phyloP scores from a whole-genome alignment of 2,888 invertebrate genomes.

The Torymus texanus region DNA sequence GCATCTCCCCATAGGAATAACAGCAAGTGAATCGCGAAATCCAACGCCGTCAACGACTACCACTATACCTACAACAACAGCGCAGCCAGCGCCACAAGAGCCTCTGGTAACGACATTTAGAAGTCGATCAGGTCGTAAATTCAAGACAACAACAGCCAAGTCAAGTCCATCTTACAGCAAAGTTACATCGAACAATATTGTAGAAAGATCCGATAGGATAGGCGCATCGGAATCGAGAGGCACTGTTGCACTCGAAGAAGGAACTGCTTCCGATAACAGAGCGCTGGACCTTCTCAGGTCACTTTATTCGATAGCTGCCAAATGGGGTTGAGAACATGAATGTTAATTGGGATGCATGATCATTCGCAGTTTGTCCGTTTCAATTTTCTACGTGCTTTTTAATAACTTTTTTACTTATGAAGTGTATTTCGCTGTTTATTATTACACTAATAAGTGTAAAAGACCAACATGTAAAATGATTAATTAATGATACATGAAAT shows the following conservation, averaged over 20 bases:
- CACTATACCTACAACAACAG: conserved; percentile 60
- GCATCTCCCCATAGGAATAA: conserved; percentile 64
- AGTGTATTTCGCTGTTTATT: too few species aligned
- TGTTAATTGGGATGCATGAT: conserved; percentile 46
- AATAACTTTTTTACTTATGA: too few species aligned
- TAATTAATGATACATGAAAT: too few species aligned
- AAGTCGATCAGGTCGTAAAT: conserved; percentile 68
- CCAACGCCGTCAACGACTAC: conserved; percentile 59
- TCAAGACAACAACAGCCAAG: conserved; percentile 68
- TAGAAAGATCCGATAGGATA: conserved; percentile 67
- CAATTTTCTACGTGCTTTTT: too few species aligned
- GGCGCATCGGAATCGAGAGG: conserved; percentile 71
- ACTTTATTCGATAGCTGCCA: conserved; percentile 88
- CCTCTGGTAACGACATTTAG: conserved; percentile 68
- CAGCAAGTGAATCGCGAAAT: conserved; percentile 46
- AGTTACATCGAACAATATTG: conserved; percentile 55
- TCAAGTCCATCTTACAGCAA: conserved; percentile 62
- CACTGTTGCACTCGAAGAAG: conserved; percentile 69
- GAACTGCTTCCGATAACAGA: conserved; percentile 81
- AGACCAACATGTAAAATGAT: not conserved
- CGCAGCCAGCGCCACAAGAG: conserved; percentile 61
- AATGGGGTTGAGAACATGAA: conserved; percentile 81
- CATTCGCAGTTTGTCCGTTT: conserved; percentile 20
- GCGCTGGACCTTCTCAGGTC: conserved; percentile 89
- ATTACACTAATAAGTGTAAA: too few species aligned